Conservation (phyloP, 2,888 invertebrate genomes). For the Torymus tubicola region DNA sequence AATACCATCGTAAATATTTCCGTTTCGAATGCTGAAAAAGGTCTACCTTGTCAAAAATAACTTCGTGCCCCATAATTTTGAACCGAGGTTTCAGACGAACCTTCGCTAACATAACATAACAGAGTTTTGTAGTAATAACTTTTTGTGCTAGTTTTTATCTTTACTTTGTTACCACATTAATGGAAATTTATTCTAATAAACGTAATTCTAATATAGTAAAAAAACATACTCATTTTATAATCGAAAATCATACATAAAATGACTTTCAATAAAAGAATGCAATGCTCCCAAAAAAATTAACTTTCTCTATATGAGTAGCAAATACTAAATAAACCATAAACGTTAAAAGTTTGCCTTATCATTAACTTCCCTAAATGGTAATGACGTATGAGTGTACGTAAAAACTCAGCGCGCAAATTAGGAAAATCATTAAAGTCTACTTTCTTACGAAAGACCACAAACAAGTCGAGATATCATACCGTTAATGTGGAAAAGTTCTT, state of each 20-base stretch:
- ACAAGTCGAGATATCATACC: constrained; percentile 6
- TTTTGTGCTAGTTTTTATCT: too few species aligned
- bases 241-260: too few species aligned
- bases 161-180: too few species aligned
- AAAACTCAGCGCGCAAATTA: constrained; percentile 18
- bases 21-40: too few species aligned
- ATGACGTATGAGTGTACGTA: background rate
- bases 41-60: background rate
- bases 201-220: too few species aligned
- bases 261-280: too few species aligned
- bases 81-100: background rate
- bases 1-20: too few species aligned
- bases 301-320: background rate
- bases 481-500: background rate
- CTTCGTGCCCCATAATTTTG: background rate
- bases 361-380: constrained; percentile 18
- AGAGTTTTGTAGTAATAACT: too few species aligned
- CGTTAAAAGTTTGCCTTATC: background rate
- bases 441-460: constrained; percentile 4
- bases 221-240: too few species aligned
- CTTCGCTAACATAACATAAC: too few species aligned
- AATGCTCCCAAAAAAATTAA: too few species aligned
- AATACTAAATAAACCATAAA: background rate
- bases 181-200: too few species aligned
- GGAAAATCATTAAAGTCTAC: constrained; percentile 1